A percentile compares a stretch with the other conserved stretches of the same genome.
Conservation (phyloP, 2,888 invertebrate genomes). For the Apotomis capreana region DNA sequence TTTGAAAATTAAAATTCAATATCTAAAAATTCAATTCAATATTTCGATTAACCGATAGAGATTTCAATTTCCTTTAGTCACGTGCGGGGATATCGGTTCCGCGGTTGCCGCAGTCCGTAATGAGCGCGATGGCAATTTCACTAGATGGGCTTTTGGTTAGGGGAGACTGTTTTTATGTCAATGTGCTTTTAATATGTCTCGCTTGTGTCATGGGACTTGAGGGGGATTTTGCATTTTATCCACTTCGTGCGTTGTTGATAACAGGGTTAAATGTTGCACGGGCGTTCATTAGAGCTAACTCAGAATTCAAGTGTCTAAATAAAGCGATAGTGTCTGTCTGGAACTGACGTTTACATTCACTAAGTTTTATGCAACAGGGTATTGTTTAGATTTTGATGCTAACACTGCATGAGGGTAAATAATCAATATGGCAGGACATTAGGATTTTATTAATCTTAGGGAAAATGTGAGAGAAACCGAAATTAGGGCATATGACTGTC, state of each 20-base stretch:
- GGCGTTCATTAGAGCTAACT: too few relatives aligned
- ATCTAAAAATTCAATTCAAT: conserved; percentile 69
- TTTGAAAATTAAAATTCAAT: conserved; percentile 58
- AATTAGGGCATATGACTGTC: too few relatives aligned
- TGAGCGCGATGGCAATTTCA: conserved; percentile 81
- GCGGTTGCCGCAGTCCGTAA: conserved; percentile 79
- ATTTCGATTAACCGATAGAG: conserved; percentile 82
- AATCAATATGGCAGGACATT: too few relatives aligned
- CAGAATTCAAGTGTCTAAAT: too few relatives aligned
- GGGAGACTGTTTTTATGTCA: conserved; percentile 68
- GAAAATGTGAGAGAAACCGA: too few relatives aligned
- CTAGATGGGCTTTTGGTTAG: conserved; percentile 80
- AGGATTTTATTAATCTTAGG: too few relatives aligned
- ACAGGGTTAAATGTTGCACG: too few relatives aligned
- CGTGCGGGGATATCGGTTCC: conserved; percentile 79
- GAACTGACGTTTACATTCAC: too few relatives aligned
- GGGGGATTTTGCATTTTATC: conserved; percentile 49
- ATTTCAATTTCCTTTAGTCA: conserved; percentile 83
- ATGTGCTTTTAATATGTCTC: conserved; percentile 73
- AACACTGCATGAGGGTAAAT: neutral
- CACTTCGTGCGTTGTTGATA: conserved; percentile 8
- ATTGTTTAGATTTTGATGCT: neutral
- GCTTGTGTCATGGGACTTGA: conserved; percentile 51
- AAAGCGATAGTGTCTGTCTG: too few relatives aligned
- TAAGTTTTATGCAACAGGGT: too few relatives aligned